A percentile compares a stretch with the other conserved stretches of the same genome.
Evolutionary conservation across 2,888 invertebrate species (phyloP).

Genomic region (Rhamphomyia laevipes): DNA sequence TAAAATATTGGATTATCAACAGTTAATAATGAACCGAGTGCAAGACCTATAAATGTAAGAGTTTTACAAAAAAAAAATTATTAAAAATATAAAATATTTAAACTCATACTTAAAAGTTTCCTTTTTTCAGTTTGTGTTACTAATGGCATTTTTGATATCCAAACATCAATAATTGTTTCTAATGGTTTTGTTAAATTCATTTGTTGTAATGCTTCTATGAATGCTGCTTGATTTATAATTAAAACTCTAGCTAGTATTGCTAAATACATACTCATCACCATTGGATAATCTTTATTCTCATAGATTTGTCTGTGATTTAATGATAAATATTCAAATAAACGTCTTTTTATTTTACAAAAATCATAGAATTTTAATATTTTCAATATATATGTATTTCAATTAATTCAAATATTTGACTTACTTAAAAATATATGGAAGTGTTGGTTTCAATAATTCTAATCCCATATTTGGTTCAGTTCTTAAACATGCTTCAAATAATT

Average conservation of each 20-base stretch:
- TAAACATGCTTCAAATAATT: conserved; percentile 64
- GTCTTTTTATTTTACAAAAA: conserved; percentile 2
- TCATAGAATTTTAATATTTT: not conserved
- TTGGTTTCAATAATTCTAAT: conserved; percentile 55
- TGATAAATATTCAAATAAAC: conserved; percentile 6
- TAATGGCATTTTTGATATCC: conserved; percentile 67
- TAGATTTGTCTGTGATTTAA: conserved; percentile 47
- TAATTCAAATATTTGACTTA: conserved; percentile 25
- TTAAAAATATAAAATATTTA: conserved; percentile 1
- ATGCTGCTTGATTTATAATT: conserved; percentile 53
- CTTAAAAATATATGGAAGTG: conserved; percentile 49
- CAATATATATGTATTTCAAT: not conserved
- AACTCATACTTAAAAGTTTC: conserved; percentile 58
- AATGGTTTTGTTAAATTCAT: conserved; percentile 53
- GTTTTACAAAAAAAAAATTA: not conserved
- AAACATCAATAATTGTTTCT: conserved; percentile 58
- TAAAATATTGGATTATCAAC: conserved; percentile 56
- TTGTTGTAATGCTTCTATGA: conserved; percentile 41
- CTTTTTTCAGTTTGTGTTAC: conserved; percentile 68
- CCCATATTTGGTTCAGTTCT: conserved; percentile 61
- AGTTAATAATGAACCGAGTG: conserved; percentile 56
- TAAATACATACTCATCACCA: conserved; percentile 66
- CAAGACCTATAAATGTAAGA: conserved; percentile 31
- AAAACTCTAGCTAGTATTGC: conserved; percentile 69
- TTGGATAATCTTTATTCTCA: conserved; percentile 55